These are phyloP conservation scores for Adelphocoris suturalis DNA, from an alignment of 2,888 invertebrate genomes.

Conservation along the genomic window DNA sequence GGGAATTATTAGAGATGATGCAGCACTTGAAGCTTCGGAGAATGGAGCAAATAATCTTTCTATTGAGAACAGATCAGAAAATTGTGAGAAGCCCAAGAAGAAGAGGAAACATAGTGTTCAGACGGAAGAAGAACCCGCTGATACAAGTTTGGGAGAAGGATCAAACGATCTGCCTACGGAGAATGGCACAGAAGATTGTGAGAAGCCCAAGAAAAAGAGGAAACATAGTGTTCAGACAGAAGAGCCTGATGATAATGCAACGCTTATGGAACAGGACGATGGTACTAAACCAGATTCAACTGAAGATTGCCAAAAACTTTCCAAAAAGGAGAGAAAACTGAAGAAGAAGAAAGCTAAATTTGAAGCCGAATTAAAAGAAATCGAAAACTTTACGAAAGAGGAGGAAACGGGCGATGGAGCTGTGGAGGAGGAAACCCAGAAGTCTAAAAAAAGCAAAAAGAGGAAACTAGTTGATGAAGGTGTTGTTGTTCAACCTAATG, in stretches of 20 bases:
- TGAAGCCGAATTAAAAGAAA: constrained; percentile 69
- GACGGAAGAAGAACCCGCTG: background rate
- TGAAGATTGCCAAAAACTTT: constrained; percentile 52
- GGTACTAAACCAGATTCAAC: background rate
- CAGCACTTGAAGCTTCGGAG: background rate
- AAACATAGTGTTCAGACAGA: background rate
- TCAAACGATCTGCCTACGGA: background rate
- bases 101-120: background rate
- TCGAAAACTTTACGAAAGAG: constrained; percentile 52
- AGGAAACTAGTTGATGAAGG: constrained; percentile 41
- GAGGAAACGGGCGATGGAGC: constrained; percentile 26
- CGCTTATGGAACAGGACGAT: no score
- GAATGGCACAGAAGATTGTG: background rate
- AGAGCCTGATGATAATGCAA: no score
- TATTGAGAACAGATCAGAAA: background rate
- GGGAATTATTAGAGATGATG: background rate
- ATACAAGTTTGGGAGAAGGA: background rate
- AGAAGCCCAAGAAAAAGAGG: background rate
- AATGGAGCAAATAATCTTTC: background rate
- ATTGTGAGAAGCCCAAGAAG: background rate
- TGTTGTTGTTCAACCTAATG: background rate
- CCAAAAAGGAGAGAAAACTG: constrained; percentile 72
- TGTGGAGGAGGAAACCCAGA: constrained; percentile 36
- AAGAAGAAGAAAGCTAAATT: constrained; percentile 71
- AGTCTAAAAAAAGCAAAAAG: constrained; percentile 57